Evolutionary conservation across 2,797 vertebrate genomes (phyloP).

Genomic region (Emys orbicularis): DNA sequence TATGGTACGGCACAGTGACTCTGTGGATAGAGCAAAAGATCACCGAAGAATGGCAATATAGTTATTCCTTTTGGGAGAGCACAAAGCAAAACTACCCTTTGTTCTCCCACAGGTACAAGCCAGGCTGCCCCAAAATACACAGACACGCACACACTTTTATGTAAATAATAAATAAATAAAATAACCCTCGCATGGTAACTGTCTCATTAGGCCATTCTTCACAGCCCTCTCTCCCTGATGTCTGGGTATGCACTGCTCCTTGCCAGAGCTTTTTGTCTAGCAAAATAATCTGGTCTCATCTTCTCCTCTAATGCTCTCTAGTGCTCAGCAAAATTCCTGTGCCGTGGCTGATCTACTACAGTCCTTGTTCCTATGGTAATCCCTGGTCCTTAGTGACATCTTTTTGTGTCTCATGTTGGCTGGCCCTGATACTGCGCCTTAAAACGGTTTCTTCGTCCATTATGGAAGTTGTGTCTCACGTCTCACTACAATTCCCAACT

Average conservation of each 20-base stretch:
- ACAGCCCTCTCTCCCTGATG: too few relatives aligned
- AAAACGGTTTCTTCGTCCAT: not conserved
- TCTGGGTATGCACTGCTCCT: not conserved
- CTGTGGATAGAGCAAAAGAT: not conserved
- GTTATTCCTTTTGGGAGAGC: not conserved
- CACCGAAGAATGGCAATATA: not conserved
- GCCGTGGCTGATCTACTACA: too few relatives aligned
- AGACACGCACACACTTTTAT: not conserved
- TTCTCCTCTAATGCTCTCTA: not conserved
- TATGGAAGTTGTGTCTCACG: not conserved
- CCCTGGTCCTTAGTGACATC: not conserved
- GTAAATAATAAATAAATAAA: not conserved
- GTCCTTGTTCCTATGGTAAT: not conserved
- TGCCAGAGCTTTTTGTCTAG: too few relatives aligned
- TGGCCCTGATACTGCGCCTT: not conserved
- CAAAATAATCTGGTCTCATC: too few relatives aligned
- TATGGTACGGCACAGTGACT: not conserved
- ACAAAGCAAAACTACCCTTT: not conserved
- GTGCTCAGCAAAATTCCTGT: constrained; percentile 18
- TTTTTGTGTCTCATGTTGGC: not conserved
- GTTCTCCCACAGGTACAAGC: not conserved
- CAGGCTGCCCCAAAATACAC: not conserved
- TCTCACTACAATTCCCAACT: not conserved
- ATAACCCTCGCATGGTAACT: not conserved
- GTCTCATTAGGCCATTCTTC: not conserved